These are phyloP conservation scores for Cremastinae sp. DNA, from an alignment of 2,888 invertebrate genomes.

Conservation along the genomic window DNA sequence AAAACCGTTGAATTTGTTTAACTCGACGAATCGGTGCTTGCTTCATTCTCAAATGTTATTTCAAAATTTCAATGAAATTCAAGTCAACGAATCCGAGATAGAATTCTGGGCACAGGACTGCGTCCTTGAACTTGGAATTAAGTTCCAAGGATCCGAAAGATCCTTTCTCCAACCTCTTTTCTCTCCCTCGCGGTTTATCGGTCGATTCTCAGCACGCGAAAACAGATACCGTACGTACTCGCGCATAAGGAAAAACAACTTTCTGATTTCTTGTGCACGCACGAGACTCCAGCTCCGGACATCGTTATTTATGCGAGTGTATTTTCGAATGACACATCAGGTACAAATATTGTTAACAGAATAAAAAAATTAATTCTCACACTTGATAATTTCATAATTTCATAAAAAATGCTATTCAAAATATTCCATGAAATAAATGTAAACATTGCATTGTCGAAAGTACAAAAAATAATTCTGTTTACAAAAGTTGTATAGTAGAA, in stretches of 20 bases:
- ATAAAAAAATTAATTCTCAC: not conserved
- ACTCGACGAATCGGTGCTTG: too few species aligned
- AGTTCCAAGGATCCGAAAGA: conserved; percentile 20
- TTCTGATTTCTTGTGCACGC: conserved; percentile 22
- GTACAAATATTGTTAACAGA: not conserved
- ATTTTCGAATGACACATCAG: too few species aligned
- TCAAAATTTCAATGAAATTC: too few species aligned
- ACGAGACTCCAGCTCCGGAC: not conserved
- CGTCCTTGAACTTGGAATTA: conserved; percentile 24
- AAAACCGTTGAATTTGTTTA: too few species aligned
- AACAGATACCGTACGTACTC: conserved; percentile 19
- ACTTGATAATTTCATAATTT: not conserved
- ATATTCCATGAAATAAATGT: too few species aligned
- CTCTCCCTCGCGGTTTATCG: conserved; percentile 11
- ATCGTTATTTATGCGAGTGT: too few species aligned
- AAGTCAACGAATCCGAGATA: not conserved
- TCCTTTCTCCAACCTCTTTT: conserved; percentile 33
- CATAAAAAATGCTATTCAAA: too few species aligned
- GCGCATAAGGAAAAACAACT: conserved; percentile 27
- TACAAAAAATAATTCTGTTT: too few species aligned
- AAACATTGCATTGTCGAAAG: too few species aligned
- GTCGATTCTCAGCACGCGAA: conserved; percentile 23
- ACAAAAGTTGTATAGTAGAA: too few species aligned
- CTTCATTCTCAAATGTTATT: too few species aligned
- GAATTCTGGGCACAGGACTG: not conserved